A percentile compares a stretch with the other conserved stretches of the same genome.
Conservation (phyloP, 2,113 vertebrate species). For the Lophochroa leadbeateri region DNA sequence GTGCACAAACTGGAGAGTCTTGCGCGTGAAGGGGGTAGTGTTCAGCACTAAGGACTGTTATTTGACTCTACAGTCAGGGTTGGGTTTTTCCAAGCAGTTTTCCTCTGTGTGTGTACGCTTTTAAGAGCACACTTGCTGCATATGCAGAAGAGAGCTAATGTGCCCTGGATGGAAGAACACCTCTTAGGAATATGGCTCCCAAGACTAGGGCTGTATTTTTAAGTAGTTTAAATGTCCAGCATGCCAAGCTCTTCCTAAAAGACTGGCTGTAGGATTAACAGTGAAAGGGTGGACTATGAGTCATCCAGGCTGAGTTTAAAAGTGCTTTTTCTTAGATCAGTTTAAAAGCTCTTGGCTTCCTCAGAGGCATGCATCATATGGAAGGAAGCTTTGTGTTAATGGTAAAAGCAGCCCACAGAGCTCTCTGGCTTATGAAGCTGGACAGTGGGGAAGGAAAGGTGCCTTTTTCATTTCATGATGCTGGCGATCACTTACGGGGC, state of each 20-base stretch:
- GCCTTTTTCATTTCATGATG: background rate
- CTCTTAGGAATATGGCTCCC: background rate
- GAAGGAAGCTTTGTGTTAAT: background rate
- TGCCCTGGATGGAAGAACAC: background rate
- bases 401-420: background rate
- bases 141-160: background rate
- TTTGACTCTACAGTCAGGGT: slow-evolving; percentile 7
- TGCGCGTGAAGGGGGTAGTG: background rate
- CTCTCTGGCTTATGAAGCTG: background rate
- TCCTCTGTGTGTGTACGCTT: background rate
- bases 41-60: background rate
- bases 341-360: background rate
- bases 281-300: background rate
- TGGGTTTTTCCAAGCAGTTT: background rate
- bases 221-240: background rate
- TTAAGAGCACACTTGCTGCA: background rate
- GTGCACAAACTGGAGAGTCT: background rate
- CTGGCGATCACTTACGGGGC: background rate
- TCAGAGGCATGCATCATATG: background rate
- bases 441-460: background rate
- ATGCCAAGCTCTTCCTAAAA: background rate
- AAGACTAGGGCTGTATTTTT: background rate
- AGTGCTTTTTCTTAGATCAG: background rate
- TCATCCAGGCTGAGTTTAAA: background rate
- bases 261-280: background rate